Base-by-base conservation (phyloP, 2,888 invertebrate genomes). In the Archaeoteleia sp. region DNA sequence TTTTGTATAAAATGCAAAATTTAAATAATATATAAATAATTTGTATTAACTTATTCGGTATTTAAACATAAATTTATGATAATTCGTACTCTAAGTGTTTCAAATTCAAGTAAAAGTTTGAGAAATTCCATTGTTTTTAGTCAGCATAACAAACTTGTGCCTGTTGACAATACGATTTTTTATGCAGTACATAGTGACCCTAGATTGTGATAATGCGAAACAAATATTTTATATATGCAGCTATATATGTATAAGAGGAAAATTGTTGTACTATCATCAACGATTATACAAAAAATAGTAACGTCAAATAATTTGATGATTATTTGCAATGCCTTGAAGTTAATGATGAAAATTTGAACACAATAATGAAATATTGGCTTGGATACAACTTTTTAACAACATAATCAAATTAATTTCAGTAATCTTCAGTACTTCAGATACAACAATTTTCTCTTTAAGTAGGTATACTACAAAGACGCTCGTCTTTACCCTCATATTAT, bases 151-250 rank as follows among this genome's bases (percentile, higher is more conserved):
- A 55, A 34, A 55, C 40, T 46, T 43, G 62, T 67, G 67, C 62
- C 67, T 48, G 67, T 67, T 48, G 67, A 55, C 60, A 49, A 61
- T 61, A 67, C 46, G 35, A 49, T 67, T 55, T 55, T 57, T 20
- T n/a, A 61, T 49, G 37, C 30, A 15, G 34, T 15, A 51, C 43
- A 65, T 61, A 61, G 61, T 15, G 35, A 67, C 13, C 51, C 35
- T 67, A 67, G 67, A 67, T 57, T 67, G 67, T 67, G 67, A 67
- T 67, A 67, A 67, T 46, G 51, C 53, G 54, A 67, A 57, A 67
- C 57, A 62, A 58, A 53, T 53, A 57, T 57, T 57, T 57, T 40
- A 29, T 51, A 51, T 27, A 32, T 58, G 34, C n/a, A n/a, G n/a
- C n/a, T 15, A 40, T 46, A 25, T 51, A 37, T 12, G 20, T 51